These are phyloP conservation scores for Ammodytes marinus DNA, from an alignment of 2,113 vertebrate species.

Conservation along the genomic window DNA sequence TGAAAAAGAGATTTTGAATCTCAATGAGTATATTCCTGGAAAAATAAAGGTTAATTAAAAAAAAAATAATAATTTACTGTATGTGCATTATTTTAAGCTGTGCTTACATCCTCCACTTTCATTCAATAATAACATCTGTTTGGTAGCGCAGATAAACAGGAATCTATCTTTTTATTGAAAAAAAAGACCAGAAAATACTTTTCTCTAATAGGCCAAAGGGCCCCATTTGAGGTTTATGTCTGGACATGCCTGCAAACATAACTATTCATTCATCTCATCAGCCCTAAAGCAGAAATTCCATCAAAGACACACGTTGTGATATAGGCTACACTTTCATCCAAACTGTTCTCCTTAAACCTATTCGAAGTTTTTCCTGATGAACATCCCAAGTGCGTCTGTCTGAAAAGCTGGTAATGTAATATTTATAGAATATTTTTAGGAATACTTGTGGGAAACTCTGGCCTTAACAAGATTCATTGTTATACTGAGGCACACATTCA, in stretches of 20 bases:
- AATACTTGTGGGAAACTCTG: constrained; percentile 66
- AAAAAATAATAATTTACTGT: too few species aligned
- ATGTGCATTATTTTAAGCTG: too few species aligned
- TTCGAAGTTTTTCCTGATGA: constrained; percentile 65
- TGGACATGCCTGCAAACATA: background rate
- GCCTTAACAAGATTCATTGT: constrained; percentile 65
- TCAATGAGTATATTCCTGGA: too few species aligned
- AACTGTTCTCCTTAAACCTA: constrained; percentile 54
- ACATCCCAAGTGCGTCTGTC: constrained; percentile 60
- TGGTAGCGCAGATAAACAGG: too few species aligned
- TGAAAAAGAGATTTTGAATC: too few species aligned
- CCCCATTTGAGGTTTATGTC: too few species aligned
- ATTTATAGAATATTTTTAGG: constrained; percentile 75
- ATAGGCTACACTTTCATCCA: constrained; percentile 56
- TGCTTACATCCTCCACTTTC: too few species aligned
- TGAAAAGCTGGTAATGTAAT: constrained; percentile 70
- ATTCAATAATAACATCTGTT: too few species aligned
- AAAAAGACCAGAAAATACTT: too few species aligned
- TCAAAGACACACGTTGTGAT: constrained; percentile 52
- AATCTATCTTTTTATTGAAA: too few species aligned
- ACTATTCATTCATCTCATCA: constrained; percentile 36
- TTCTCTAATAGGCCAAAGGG: too few species aligned
- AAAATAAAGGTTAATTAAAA: too few species aligned
- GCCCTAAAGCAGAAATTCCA: constrained; percentile 34
- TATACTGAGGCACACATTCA: constrained; percentile 52